Evolutionary conservation across 2,113 vertebrate genomes (phyloP).

Genomic region (Sceloporus undulatus): DNA sequence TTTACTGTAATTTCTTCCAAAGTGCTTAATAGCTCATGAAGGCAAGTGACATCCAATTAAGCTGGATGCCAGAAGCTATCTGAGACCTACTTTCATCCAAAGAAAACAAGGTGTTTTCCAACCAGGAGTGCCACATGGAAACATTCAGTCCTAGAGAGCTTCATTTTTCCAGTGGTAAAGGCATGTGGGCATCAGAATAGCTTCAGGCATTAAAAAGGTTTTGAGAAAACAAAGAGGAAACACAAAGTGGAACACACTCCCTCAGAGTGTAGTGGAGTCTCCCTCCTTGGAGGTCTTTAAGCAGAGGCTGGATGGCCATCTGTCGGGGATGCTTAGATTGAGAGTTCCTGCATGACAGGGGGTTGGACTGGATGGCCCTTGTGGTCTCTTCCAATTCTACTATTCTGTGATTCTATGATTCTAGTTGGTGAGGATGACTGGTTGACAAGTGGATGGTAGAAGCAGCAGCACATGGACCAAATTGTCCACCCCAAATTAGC

Average conservation of each 20-base stretch:
- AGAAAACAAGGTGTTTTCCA: constrained; percentile 19
- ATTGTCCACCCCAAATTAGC: neutral
- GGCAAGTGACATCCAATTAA: neutral
- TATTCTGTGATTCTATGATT: too few species aligned
- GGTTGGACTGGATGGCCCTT: too few species aligned
- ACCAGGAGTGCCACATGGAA: neutral
- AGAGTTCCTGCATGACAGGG: neutral
- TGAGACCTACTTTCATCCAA: constrained; percentile 12
- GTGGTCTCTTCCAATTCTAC: too few species aligned
- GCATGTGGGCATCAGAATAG: neutral
- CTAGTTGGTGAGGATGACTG: neutral
- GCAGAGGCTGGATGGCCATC: too few species aligned
- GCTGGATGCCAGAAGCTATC: neutral
- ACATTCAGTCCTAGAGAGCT: constrained; percentile 1
- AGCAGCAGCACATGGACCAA: neutral
- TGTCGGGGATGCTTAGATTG: too few species aligned
- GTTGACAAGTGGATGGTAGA: neutral
- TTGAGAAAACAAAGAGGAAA: neutral
- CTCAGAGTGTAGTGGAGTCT: too few species aligned
- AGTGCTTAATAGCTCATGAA: constrained; percentile 7
- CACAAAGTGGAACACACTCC: neutral
- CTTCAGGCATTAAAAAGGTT: neutral
- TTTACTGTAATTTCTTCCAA: neutral
- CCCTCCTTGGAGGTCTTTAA: too few species aligned
- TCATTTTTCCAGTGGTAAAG: neutral